Evolutionary conservation across 2,113 vertebrate species (phyloP), one percentile per base, ranked within the genome.

Genomic region (Platycercus adscitus): DNA sequence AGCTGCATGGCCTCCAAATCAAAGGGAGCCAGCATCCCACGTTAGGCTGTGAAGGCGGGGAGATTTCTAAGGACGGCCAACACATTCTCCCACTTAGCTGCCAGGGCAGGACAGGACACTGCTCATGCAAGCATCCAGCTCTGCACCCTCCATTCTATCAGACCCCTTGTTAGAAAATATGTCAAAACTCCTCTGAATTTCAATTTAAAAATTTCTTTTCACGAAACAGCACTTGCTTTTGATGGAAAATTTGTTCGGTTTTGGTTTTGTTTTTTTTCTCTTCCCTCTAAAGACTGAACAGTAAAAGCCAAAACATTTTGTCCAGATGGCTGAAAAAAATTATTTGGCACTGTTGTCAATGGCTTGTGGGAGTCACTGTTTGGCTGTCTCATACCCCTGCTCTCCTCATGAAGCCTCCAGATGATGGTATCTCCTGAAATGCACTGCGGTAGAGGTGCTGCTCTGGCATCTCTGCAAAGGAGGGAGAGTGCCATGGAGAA

Each of bases 111-210:
- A 55, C 14, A 3, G 23, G 10, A 49, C 5, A 4, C 11, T 63
- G n/a, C 15, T 70, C 3, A 0, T 65, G 25, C 0, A 0, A 69
- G 9, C 18, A 9, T 18, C 50, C 0, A 0, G 56, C 69, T 70
- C 86, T 83, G 44, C 24, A 69, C 17, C 44, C n/a, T 80, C 28
- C 3, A 1, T 80, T 76, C 66, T 70, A 33, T 18, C n/a, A 46
- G n/a, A 26, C 5, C 4, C 21, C 41, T 50, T 49, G 7, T 16
- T 72, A 53, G 37, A 87, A 82, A 80, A 39, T 46, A 7, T 17
- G 13, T 56, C 58, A 69, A 84, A 78, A 65, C 20, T 78, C 7
- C 25, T 66, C 29, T 39, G 16, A 82, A 82, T 46, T 72, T 63
- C 73, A 63, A 35, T 75, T 86, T 78, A 1, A 4, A 50, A 47